Percentiles rank a stretch among this genome's conserved stretches.
phyloP scores from a whole-genome alignment of 2,888 invertebrate genomes.

The Volucella zonaria region DNA sequence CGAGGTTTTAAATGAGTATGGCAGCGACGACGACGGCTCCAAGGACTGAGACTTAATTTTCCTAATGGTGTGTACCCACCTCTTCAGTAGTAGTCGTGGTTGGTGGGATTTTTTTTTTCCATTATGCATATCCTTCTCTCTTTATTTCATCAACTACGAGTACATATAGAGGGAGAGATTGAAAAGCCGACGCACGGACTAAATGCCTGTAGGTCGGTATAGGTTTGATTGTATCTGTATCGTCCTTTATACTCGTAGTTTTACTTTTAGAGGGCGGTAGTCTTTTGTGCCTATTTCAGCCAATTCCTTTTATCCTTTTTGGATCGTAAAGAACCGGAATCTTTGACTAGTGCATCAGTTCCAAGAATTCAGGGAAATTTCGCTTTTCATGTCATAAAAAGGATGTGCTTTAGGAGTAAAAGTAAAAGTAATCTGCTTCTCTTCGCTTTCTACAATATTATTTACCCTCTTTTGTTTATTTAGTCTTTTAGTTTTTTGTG shows the following conservation, averaged over 20 bases:
- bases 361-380: slow-evolving; percentile 14
- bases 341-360: slow-evolving; percentile 54
- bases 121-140: not conserved
- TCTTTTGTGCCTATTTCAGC: slow-evolving; percentile 24
- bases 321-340: slow-evolving; percentile 20
- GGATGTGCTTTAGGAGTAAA: slow-evolving; percentile 31
- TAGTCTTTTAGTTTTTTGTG: not conserved
- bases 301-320: slow-evolving; percentile 52
- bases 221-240: slow-evolving; percentile 35
- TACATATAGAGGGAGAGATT: no score
- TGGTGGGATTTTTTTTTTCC: not conserved
- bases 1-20: slow-evolving; percentile 12
- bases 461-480: not conserved
- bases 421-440: slow-evolving; percentile 47
- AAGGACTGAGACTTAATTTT: slow-evolving; percentile 58
- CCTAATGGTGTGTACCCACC: slow-evolving; percentile 69
- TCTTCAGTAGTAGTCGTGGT: slow-evolving; percentile 30
- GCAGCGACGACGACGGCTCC: slow-evolving; percentile 38
- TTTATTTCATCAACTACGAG: no score
- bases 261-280: not conserved
- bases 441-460: slow-evolving; percentile 25
- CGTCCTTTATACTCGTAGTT: not conserved
- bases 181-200: no score
- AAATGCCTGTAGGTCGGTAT: not conserved
- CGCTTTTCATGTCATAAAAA: slow-evolving; percentile 56